Evolutionary conservation across 2,888 invertebrate species (phyloP).

Genomic region (Pterostichus niger): DNA sequence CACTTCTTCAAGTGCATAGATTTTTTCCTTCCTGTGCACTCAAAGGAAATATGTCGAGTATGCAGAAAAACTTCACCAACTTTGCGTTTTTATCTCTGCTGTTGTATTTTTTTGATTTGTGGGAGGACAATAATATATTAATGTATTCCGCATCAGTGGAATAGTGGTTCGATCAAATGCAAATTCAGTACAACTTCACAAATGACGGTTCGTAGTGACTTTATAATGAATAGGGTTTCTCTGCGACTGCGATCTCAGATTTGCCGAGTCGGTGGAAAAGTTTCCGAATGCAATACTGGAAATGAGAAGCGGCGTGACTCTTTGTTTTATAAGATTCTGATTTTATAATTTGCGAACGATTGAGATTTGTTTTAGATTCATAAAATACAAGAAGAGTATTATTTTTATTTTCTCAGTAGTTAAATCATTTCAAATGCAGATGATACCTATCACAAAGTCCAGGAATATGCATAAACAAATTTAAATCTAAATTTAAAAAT

Average conservation of each 20-base stretch:
- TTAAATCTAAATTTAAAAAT: too few relatives aligned
- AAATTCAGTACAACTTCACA: constrained; percentile 30
- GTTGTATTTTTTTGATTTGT: constrained; percentile 24
- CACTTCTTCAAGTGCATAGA: constrained; percentile 28
- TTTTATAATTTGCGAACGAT: constrained; percentile 34
- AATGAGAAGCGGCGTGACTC: background rate
- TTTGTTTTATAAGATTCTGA: constrained; percentile 24
- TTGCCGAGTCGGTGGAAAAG: constrained; percentile 16
- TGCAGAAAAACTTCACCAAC: constrained; percentile 52
- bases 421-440: too few relatives aligned
- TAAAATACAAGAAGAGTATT: background rate
- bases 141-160: constrained; percentile 50
- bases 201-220: constrained; percentile 37
- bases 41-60: constrained; percentile 42
- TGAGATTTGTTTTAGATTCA: constrained; percentile 14
- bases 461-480: too few relatives aligned
- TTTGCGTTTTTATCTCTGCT: constrained; percentile 13
- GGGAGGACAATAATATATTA: constrained; percentile 39
- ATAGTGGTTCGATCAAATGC: constrained; percentile 43
- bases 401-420: too few relatives aligned
- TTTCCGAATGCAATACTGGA: constrained; percentile 20
- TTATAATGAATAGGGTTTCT: constrained; percentile 47
- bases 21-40: constrained; percentile 22
- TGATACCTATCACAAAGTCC: too few relatives aligned
- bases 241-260: constrained; percentile 9